These are phyloP conservation scores for Ficedula albicollis DNA, from an alignment of 2,797 vertebrate genomes.

Conservation along the genomic window DNA sequence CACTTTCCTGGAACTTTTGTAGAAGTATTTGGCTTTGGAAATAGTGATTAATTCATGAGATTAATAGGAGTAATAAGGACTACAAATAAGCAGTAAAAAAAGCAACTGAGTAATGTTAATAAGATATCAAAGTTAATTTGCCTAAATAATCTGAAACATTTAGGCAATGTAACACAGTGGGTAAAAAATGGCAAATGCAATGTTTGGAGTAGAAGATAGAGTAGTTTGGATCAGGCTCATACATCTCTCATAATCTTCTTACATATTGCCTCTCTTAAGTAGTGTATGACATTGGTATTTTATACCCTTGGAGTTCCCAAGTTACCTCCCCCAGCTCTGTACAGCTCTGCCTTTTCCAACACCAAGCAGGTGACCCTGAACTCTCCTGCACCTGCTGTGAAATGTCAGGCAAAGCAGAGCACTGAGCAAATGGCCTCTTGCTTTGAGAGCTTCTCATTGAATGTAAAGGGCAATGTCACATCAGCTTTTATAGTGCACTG, in stretches of 20 bases:
- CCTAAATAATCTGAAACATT: background rate
- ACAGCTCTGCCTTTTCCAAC: background rate
- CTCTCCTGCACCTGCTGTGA: background rate
- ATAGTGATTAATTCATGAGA: background rate
- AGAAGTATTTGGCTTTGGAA: background rate
- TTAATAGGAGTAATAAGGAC: background rate
- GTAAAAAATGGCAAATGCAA: background rate
- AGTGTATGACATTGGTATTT: background rate
- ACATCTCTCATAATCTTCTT: background rate
- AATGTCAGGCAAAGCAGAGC: background rate
- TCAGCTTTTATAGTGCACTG: background rate
- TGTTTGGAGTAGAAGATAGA: background rate
- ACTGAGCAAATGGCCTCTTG: background rate
- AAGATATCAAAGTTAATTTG: background rate
- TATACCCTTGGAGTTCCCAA: background rate
- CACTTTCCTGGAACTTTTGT: background rate
- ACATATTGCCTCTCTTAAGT: background rate
- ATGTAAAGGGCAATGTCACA: background rate
- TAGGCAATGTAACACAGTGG: background rate
- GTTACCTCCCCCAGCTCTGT: background rate
- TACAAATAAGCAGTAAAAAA: background rate
- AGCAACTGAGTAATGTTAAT: background rate
- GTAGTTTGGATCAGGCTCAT: background rate
- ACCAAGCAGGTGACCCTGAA: background rate
- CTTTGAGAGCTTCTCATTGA: background rate